Evolutionary conservation across 2,113 vertebrate genomes (phyloP).

Genomic region (Oncorhynchus gorbuscha): DNA sequence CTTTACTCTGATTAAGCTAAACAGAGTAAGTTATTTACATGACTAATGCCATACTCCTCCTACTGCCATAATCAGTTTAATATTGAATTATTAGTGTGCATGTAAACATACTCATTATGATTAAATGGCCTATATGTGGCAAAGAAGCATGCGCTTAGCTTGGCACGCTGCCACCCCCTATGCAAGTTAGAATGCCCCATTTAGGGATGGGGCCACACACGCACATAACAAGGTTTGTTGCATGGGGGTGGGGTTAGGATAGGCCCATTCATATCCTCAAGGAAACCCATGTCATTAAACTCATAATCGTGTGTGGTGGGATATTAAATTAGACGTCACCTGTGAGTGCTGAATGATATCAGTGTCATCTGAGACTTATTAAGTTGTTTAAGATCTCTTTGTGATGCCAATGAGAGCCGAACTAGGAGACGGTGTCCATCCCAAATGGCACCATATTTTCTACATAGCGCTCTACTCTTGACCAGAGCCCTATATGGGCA

Average conservation of each 20-base stretch:
- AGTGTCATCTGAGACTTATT: slow-evolving; percentile 22
- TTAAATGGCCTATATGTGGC: slow-evolving; percentile 72
- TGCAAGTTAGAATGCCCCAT: background rate
- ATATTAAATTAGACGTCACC: slow-evolving; percentile 33
- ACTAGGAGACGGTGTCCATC: background rate
- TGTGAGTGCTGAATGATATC: slow-evolving; percentile 10
- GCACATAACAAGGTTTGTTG: background rate
- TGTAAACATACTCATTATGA: no score
- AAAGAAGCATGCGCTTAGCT: slow-evolving; percentile 63
- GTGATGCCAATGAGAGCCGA: slow-evolving; percentile 62
- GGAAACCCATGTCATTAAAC: slow-evolving; percentile 16
- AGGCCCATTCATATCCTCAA: slow-evolving; percentile 12
- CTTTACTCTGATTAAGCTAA: no score
- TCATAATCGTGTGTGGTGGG: slow-evolving; percentile 21
- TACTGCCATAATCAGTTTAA: no score
- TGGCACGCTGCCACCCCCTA: background rate
- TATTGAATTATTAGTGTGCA: no score
- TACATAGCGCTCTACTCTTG: no score
- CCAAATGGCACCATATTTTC: no score
- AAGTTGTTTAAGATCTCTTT: slow-evolving; percentile 56
- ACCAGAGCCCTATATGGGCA: no score
- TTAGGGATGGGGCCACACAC: background rate
- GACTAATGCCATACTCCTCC: no score
- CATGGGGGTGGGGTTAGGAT: background rate
- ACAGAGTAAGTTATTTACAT: no score